Evolutionary conservation across 2,888 invertebrate species (phyloP), one percentile per base, ranked within the genome.

Genomic region (Himalopsyche kuldschensis): DNA sequence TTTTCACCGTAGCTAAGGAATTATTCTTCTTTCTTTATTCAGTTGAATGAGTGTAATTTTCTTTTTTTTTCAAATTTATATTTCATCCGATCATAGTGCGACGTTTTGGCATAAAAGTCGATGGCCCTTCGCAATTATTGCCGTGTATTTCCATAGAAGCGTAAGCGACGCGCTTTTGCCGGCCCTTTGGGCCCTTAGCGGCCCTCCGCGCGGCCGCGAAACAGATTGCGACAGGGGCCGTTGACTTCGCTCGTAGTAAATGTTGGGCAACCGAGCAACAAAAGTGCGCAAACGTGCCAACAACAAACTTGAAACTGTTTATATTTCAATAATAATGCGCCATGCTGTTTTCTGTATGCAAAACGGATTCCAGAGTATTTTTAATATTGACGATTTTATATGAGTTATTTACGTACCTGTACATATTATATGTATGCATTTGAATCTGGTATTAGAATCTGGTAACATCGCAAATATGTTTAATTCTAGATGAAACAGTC

Each of bases 191-290:
- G 80, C 41, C 80, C 47, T 83, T 55, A 27, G 47, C 47, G 79
- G 80, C 55, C 77, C 35, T 63, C 63, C 78, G 82, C 79, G 46
- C 27, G n/a, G 24, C 35, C 31, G 76, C 80, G 76, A 31, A 31
- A 75, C 55, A 2, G 20, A 41, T 83, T 83, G 79, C 83, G 75
- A 75, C 83, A 83, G 55, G 41, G 83, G 83, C 46, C 83, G 83
- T 83, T 83, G 83, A 83, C 83, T 83, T 79, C 76, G 76, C 55
- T 24, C 48, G n/a, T 48, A 55, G 20, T n/a, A 55, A 55, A 55
- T 55, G 20, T 47, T 78, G 80, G 32, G 41, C 82, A 78, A 82
- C 82, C n/a, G 46, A 55, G 75, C 79, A 75, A 48, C 35, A 41
- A 75, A 75, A 41, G 35, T 80, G 80, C 80, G 35, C 80, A 55